A percentile compares a stretch with the other conserved stretches of the same genome.
Evolutionary conservation across 2,888 invertebrate genomes (phyloP).

Genomic region (Galeopsomyia nigrocyanea): DNA sequence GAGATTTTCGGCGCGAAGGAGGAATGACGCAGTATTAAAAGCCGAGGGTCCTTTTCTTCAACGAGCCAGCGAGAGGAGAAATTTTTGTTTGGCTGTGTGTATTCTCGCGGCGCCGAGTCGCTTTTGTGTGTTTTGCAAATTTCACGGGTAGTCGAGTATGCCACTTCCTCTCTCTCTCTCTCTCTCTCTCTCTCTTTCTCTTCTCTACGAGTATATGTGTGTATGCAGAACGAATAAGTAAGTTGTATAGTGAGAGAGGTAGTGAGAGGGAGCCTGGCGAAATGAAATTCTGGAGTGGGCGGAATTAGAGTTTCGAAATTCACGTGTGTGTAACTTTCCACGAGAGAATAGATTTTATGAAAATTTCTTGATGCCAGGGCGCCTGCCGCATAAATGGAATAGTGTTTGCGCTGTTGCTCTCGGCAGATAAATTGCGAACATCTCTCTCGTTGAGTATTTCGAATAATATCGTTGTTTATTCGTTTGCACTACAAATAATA

Average conservation of each 20-base stretch:
- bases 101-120: neutral
- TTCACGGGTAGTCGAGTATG: slow-evolving; percentile 11
- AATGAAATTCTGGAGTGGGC: slow-evolving; percentile 43
- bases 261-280: slow-evolving; percentile 19
- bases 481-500: no score
- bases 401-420: neutral
- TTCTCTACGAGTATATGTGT: neutral
- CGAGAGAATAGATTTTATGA: slow-evolving; percentile 9
- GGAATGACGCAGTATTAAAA: slow-evolving; percentile 24
- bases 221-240: slow-evolving; percentile 30
- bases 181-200: no score
- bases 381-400: neutral
- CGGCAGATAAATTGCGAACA: neutral
- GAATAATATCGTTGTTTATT: no score
- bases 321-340: slow-evolving; percentile 22
- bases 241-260: slow-evolving; percentile 16
- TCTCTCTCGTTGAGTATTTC: slow-evolving; percentile 7
- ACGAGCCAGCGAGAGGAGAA: neutral
- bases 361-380: slow-evolving; percentile 3
- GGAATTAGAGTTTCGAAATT: slow-evolving; percentile 44
- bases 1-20: slow-evolving; percentile 36
- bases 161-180: no score
- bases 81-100: slow-evolving; percentile 23
- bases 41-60: slow-evolving; percentile 9
- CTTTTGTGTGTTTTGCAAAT: slow-evolving; percentile 32